Base-by-base conservation (phyloP, 1,140 invertebrate species). In the Ceratitis capitata region DNA sequence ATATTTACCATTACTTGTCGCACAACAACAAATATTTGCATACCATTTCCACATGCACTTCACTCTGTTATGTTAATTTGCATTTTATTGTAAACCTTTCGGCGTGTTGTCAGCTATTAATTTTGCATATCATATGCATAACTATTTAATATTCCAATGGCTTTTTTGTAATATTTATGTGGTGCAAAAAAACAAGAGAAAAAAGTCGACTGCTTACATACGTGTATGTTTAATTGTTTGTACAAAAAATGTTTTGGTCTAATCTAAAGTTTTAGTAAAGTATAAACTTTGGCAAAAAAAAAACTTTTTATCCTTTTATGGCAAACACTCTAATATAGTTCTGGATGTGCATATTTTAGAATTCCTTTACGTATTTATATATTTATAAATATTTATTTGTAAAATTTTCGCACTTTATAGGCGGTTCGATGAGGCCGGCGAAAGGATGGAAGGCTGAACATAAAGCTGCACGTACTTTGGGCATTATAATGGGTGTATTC, bases 401-500 rank as follows among this genome's bases (percentile, higher is more conserved):
- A 69, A 83, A 32, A 51, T 83, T 84, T 85, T 78, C 19, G 42
- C 49, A 32, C 53, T 84, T 92, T 92, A 84, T 92, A 96, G 95
- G 95, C 87, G 96, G 96, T 64, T 94, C 95, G 69, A 94, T 96
- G 85, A 94, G 95, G 85, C 95, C 95, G 84, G 94, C 94, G 84
- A 95, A 95, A 89, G 95, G 95, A 87, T 96, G 96, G 96, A 93
- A 95, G 88, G 97, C 97, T 84, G 97, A 98, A 91, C 97, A 98
- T 92, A 98, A 98, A 92, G 97, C 97, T 12, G 98, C 98, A 5
- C 94, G 97, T 69, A 98, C 97, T 19, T 93, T 99, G 1, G 98
- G 98, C 16, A 97, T 98, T 84, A 98, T 98, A 86, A 97, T 98
- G 96, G 97, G 97, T 10, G 97, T 98, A 14, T 97, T 99, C 92